Evolutionary conservation across 1,140 invertebrate genomes (phyloP), one percentile per base, ranked within the genome.

Genomic region (Pseudomyrmex gracilis): DNA sequence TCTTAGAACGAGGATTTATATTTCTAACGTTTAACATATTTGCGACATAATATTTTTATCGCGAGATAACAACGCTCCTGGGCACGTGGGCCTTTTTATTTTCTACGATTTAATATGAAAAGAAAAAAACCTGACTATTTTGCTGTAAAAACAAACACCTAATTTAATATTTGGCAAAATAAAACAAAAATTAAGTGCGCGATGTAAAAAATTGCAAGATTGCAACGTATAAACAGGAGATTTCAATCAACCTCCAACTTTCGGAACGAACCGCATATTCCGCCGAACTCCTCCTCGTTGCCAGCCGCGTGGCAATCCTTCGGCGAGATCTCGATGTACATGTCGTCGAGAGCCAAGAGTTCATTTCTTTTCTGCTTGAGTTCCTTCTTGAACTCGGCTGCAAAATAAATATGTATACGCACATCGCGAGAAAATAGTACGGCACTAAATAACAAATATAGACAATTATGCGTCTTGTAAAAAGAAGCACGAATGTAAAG

Each of bases 231-330:
- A 20, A 0, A 60, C n/a, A 24, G 12, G 22, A 20, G 68, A 22
- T 66, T 55, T 95, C 95, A 98, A 94, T 98, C 97, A n/a, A 97
- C 95, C 93, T 97, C 96, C 60, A 97, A 93, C 94, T 97, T 97
- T 90, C 97, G 96, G 92, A 98, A 98, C 66, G 96, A 97, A 45
- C 97, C 97, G 77, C 96, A 96, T 17, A 97, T 95, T 1, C 96
- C 95, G 89, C 96, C 96, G 17, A 97, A 94, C 77, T 96, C 95
- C 83, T 96, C 96, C 83, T 96, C 96, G 64, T 95, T 96, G 84
- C 45, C 55, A 63, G 95, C 94, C 34, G 95, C 95, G n/a, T 96
- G 94, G 24, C 95, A 95, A n/a, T 95, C 94, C 82, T 95, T 95
- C 86, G 95, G 93, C 64, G 96, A 95, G 57, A 97, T 94, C 92